These are phyloP conservation scores for Pristionchus exspectatus DNA, from an alignment of 2,888 invertebrate genomes.

Conservation along the genomic window DNA sequence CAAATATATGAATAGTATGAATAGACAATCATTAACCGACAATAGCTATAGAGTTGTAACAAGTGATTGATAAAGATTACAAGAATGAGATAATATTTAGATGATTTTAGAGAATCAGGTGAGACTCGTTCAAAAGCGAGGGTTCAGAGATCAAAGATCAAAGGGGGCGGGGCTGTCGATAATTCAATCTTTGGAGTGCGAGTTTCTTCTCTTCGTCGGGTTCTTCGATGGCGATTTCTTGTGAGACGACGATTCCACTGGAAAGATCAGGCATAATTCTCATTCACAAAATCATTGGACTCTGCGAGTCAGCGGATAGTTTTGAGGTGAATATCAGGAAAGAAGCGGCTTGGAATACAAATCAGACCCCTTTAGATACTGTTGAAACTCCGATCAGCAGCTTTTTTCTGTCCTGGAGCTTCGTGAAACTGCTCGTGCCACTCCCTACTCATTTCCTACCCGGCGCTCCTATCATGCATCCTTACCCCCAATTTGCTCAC, in stretches of 20 bases:
- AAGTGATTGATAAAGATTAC: background rate
- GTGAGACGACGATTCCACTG: slow-evolving; percentile 10
- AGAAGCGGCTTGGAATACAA: background rate
- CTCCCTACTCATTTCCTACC: background rate
- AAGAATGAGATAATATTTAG: slow-evolving; percentile 24
- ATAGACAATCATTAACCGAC: background rate
- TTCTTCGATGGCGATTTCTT: slow-evolving; percentile 41
- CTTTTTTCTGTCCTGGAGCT: too few relatives aligned
- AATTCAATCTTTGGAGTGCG: slow-evolving; percentile 27
- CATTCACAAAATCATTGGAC: too few relatives aligned
- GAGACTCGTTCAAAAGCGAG: background rate
- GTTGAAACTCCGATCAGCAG: background rate
- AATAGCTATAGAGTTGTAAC: background rate
- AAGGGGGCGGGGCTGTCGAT: background rate
- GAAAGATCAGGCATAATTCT: background rate
- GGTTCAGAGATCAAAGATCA: slow-evolving; percentile 41
- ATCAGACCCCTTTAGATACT: background rate
- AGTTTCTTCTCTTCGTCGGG: slow-evolving; percentile 42
- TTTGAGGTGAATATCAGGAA: too few relatives aligned
- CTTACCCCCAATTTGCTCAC: background rate
- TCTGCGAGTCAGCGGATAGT: too few relatives aligned
- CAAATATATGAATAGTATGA: background rate
- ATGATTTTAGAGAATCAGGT: slow-evolving; percentile 29
- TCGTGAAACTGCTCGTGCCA: too few relatives aligned
- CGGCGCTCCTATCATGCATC: background rate